Evolutionary conservation across 2,113 vertebrate species (phyloP).

Genomic region (Saguinus midas): DNA sequence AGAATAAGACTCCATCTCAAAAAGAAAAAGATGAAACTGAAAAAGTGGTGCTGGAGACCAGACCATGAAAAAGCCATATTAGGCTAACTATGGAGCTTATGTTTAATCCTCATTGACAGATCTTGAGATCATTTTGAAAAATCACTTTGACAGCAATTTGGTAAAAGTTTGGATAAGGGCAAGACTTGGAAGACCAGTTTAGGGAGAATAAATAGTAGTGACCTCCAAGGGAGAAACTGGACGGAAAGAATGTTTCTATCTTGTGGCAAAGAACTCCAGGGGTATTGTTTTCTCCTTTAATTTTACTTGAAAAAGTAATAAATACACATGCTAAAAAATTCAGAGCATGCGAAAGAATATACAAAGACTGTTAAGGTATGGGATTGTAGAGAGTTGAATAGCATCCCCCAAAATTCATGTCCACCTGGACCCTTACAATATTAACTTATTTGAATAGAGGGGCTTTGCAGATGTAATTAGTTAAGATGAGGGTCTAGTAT

Average conservation of each 20-base stretch:
- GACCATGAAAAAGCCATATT: not conserved
- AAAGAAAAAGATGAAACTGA: not conserved
- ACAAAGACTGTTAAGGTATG: not conserved
- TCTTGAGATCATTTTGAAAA: not conserved
- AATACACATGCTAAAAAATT: not conserved
- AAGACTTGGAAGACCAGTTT: not conserved
- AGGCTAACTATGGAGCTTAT: not conserved
- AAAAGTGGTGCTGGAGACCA: not conserved
- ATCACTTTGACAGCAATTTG: not conserved
- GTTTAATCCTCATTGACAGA: not conserved
- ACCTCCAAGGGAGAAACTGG: not conserved
- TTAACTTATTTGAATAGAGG: not conserved
- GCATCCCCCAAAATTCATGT: not conserved
- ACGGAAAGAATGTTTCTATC: not conserved
- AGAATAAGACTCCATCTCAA: no score
- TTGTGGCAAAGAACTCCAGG: not conserved
- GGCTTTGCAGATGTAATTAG: not conserved
- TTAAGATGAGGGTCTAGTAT: not conserved
- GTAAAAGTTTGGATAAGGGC: not conserved
- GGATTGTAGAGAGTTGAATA: not conserved
- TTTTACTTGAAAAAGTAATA: constrained; percentile 6
- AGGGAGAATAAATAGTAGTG: not conserved
- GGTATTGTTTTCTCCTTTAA: not conserved
- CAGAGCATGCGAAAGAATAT: not conserved
- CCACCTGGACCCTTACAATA: not conserved